Conservation (phyloP, 2,888 invertebrate genomes). For the Melipona bicolor region DNA sequence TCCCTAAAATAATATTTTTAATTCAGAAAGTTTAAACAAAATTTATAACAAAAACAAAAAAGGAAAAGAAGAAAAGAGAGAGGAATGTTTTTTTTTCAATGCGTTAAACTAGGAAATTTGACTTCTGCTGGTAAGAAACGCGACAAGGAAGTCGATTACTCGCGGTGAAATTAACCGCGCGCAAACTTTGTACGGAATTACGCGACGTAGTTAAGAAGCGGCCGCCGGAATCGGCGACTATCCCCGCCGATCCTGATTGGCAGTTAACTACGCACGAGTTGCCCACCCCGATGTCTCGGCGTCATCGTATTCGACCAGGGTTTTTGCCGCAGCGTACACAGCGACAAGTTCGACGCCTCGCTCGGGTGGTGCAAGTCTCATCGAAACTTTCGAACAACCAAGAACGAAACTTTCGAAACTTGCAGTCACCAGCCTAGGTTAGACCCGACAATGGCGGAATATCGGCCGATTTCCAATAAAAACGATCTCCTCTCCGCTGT, state of each 20-base stretch:
- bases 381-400: constrained; percentile 64
- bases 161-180: constrained; percentile 28
- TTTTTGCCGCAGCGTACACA: constrained; percentile 53
- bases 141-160: constrained; percentile 25
- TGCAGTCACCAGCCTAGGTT: constrained; percentile 51
- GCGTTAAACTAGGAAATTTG: too few relatives aligned
- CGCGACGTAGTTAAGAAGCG: constrained; percentile 37
- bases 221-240: constrained; percentile 29
- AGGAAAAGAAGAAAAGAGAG: too few relatives aligned
- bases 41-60: too few relatives aligned
- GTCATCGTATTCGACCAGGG: constrained; percentile 33
- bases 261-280: constrained; percentile 57
- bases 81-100: too few relatives aligned
- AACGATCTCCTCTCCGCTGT: neutral
- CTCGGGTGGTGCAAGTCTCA: constrained; percentile 53
- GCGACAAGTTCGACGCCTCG: constrained; percentile 65
- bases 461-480: constrained; percentile 24
- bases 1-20: too few relatives aligned
- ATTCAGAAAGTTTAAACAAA: too few relatives aligned
- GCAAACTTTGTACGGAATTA: constrained; percentile 38
- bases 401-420: constrained; percentile 62
- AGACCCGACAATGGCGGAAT: constrained; percentile 27
- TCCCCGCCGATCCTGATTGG: constrained; percentile 66
- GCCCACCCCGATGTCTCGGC: constrained; percentile 25
- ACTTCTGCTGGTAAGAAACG: too few relatives aligned